A percentile compares a stretch with the other conserved stretches of the same genome.
Evolutionary conservation across 2,113 vertebrate species (phyloP).

Genomic region (Bubalus kerabau): DNA sequence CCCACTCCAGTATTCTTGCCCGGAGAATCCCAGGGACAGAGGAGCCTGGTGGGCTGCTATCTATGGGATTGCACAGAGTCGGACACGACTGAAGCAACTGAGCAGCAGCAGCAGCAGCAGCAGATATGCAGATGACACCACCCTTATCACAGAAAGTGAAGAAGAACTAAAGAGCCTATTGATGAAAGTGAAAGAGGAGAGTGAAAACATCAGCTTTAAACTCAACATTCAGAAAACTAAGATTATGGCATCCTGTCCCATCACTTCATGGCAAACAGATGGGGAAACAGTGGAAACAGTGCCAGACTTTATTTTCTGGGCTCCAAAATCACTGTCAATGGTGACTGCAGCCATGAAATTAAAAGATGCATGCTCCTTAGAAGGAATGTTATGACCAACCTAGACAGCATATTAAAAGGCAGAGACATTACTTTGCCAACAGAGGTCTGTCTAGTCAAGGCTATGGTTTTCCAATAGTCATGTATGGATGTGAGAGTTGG

Average conservation of each 20-base stretch:
- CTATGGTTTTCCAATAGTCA: neutral
- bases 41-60: neutral
- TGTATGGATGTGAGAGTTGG: neutral
- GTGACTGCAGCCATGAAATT: neutral
- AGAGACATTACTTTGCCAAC: neutral
- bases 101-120: neutral
- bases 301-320: neutral
- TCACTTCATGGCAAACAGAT: neutral
- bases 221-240: neutral
- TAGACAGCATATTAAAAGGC: neutral
- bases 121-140: neutral
- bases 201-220: neutral
- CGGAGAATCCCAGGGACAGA: neutral
- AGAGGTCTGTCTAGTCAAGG: neutral
- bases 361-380: neutral
- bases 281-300: neutral
- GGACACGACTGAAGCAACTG: neutral
- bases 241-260: neutral
- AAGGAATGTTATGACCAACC: neutral
- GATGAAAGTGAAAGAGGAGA: neutral
- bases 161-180: neutral
- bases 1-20: too few species aligned
- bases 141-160: neutral
- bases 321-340: neutral
- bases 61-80: neutral